Evolutionary conservation across 2,797 vertebrate species (phyloP).

Genomic region (Coregonus ussuriensis): DNA sequence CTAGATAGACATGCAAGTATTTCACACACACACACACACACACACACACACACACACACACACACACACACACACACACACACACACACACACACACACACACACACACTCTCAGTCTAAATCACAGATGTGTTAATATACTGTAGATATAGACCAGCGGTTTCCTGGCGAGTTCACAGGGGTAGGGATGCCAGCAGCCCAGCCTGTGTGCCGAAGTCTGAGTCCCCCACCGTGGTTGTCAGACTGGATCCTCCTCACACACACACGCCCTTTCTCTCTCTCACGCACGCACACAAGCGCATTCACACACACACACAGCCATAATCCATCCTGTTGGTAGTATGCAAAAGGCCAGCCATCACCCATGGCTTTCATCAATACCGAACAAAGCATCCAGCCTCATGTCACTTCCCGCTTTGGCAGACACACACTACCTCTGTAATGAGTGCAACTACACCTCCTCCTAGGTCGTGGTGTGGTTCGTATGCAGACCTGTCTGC

Average conservation of each 20-base stretch:
- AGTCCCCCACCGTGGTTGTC: constrained; percentile 1
- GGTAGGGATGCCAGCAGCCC: background rate
- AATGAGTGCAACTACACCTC: too few relatives aligned
- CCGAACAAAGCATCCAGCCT: constrained; percentile 10
- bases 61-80: too few relatives aligned
- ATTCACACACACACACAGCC: background rate
- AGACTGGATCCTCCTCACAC: background rate
- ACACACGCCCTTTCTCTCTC: background rate
- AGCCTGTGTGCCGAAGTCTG: background rate
- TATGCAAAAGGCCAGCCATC: background rate
- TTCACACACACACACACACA: too few relatives aligned
- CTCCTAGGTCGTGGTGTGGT: too few relatives aligned
- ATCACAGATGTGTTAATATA: background rate
- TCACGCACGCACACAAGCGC: background rate
- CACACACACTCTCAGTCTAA: background rate
- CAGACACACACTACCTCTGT: too few relatives aligned
- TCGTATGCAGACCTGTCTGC: background rate
- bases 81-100: too few relatives aligned
- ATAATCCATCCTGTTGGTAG: background rate
- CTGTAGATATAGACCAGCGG: background rate
- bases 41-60: too few relatives aligned
- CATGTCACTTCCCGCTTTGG: background rate
- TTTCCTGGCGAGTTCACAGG: background rate
- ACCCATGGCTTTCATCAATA: background rate
- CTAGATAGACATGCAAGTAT: too few relatives aligned